Base-by-base conservation (phyloP, 2,797 vertebrate species). In the Chelon labrosus region DNA sequence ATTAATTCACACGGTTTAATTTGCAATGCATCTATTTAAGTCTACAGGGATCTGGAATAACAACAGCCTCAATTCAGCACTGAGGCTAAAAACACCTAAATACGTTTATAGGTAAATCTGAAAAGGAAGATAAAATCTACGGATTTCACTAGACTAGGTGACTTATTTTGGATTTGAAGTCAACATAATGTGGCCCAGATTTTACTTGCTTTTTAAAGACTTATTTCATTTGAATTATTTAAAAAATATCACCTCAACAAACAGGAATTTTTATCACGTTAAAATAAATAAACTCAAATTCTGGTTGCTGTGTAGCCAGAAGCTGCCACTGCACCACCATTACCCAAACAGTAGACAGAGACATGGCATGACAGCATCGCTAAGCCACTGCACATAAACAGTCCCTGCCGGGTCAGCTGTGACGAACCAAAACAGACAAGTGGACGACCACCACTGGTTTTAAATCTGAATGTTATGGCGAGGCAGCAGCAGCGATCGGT, bases 381-480 rank as follows among this genome's bases (percentile, higher is more conserved):
- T 27, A 17, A 69, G 65, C 52, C 78, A 19, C 37, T 55, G 22
- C 58, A 38, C 27, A 31, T 31, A 52, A 73, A 72, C 37, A 31
- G 41, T 4, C 38, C 9, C 50, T 12, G 52, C 56, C 0, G 10
- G 70, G 73, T 79, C 75, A 70, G 67, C 60, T 19, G 50, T 67
- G 78, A 87, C 0, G 6, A 78, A 83, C 70, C 20, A 19, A 67
- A 85, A 9, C 63, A 31, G 72, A 84, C 83, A 76, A 0, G 20
- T 14, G 46, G 46, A 57, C 73, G 12, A 42, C 20, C 51, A 16
- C 19, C 35, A 8, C 11, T 20, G 2, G 57, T 47, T 49, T 57
- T 3, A 37, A 55, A 1, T 72, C 19, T 9, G 62, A 58, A 1
- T 68, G 52, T 35, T 12, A 19, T 8, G 59, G 50, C 0, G 37